Evolutionary conservation across 2,888 invertebrate genomes (phyloP).

Genomic region (Apocheima hispidaria): DNA sequence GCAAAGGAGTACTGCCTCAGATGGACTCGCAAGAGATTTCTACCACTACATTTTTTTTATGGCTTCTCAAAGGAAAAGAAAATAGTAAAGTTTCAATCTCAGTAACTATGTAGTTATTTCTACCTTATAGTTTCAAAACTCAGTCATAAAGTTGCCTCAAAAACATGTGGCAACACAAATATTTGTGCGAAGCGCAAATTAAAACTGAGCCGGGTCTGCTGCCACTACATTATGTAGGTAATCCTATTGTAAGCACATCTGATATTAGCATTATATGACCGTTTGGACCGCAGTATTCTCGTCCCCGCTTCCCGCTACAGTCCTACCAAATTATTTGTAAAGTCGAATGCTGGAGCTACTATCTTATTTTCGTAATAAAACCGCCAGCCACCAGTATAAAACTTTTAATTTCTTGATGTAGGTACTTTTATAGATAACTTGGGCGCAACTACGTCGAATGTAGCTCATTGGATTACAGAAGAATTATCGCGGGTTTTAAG

Average conservation of each 20-base stretch:
- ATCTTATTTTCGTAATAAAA: not conserved
- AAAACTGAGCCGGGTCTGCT: conserved; percentile 50
- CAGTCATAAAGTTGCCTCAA: conserved; percentile 7
- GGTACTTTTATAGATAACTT: not conserved
- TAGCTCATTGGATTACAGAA: conserved; percentile 34
- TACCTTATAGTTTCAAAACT: conserved; percentile 1
- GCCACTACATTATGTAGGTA: conserved; percentile 61
- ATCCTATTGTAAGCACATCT: conserved; percentile 71
- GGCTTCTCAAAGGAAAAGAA: no score
- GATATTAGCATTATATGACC: conserved; percentile 72
- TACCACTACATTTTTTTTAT: no score
- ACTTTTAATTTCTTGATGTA: conserved; percentile 1
- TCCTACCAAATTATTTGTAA: not conserved
- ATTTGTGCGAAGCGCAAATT: conserved; percentile 49
- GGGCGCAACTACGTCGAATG: conserved; percentile 33
- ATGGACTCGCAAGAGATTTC: no score
- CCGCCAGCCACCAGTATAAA: not conserved
- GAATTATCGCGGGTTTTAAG: conserved; percentile 8
- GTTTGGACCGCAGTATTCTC: conserved; percentile 56
- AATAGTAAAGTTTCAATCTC: no score
- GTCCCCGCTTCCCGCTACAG: conserved; percentile 43
- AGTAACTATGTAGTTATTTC: not conserved
- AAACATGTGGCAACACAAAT: conserved; percentile 30
- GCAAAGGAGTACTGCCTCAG: no score
- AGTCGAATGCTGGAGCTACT: not conserved